A percentile compares a stretch with the other conserved stretches of the same genome.
phyloP scores from a whole-genome alignment of 2,888 invertebrate species.

The Andricus curvator region DNA sequence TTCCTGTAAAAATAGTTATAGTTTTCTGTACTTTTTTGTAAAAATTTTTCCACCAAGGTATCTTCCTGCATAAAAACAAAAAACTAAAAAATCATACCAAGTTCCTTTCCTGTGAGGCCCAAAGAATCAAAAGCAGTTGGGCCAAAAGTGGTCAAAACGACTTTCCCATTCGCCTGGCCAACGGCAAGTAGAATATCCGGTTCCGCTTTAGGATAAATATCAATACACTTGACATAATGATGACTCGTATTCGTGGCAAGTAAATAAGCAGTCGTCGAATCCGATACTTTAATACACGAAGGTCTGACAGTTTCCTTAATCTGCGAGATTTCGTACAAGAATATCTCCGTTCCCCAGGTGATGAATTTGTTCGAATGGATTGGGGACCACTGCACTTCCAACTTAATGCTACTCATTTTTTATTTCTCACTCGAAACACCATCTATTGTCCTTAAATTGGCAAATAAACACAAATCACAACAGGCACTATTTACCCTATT shows the following conservation, averaged over 20 bases:
- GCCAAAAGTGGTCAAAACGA: slow-evolving; percentile 89
- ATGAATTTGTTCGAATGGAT: slow-evolving; percentile 89
- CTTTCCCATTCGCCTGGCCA: slow-evolving; percentile 93
- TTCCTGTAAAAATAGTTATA: too few relatives aligned
- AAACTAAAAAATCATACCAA: slow-evolving; percentile 80
- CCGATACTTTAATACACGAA: slow-evolving; percentile 83
- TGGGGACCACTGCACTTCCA: slow-evolving; percentile 94
- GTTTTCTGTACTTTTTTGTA: too few relatives aligned
- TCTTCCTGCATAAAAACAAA: too few relatives aligned
- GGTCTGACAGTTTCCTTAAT: slow-evolving; percentile 81
- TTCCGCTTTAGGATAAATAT: slow-evolving; percentile 89
- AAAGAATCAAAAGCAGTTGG: slow-evolving; percentile 84
- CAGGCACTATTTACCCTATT: too few relatives aligned
- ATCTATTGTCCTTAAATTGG: too few relatives aligned
- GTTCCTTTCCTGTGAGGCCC: slow-evolving; percentile 87
- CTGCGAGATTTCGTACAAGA: slow-evolving; percentile 88
- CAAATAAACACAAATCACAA: too few relatives aligned
- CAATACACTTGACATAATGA: slow-evolving; percentile 91
- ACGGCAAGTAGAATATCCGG: slow-evolving; percentile 91
- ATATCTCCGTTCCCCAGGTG: slow-evolving; percentile 94
- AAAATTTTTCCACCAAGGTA: too few relatives aligned
- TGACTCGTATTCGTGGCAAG: slow-evolving; percentile 87
- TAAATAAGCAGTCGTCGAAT: slow-evolving; percentile 84
- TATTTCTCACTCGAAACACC: not conserved
- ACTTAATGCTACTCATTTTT: slow-evolving; percentile 82